These are phyloP conservation scores for Rousettus leschenaultii DNA, from an alignment of 2,113 vertebrate genomes.

Conservation along the genomic window DNA sequence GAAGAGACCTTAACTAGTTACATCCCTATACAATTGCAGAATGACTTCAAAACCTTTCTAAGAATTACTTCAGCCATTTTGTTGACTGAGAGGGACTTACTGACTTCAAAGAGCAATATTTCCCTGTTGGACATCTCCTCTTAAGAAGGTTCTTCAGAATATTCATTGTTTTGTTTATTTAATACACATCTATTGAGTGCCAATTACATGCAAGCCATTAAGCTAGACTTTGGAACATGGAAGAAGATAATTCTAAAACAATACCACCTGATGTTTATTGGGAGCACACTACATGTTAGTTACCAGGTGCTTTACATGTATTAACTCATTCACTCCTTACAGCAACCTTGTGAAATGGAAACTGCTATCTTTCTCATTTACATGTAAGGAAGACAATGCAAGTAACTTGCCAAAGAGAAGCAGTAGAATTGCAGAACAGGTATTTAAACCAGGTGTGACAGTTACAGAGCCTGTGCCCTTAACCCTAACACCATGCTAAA, in stretches of 20 bases:
- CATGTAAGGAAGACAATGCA: not conserved
- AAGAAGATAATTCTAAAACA: not conserved
- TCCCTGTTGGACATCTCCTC: not conserved
- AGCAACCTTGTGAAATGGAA: not conserved
- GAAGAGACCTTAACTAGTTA: not conserved
- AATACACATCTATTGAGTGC: not conserved
- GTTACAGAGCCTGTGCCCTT: not conserved
- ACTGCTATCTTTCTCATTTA: not conserved
- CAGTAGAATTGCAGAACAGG: not conserved
- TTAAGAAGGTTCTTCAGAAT: not conserved
- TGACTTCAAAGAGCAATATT: not conserved
- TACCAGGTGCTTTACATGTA: not conserved
- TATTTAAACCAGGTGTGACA: not conserved
- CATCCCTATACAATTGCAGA: not conserved
- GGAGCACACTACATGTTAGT: not conserved
- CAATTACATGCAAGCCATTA: not conserved
- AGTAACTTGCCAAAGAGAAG: not conserved
- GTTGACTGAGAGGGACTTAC: not conserved
- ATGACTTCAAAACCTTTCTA: not conserved
- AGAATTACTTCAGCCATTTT: not conserved
- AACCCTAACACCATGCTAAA: not conserved
- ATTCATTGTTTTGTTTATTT: conserved; percentile 13
- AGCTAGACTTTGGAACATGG: not conserved
- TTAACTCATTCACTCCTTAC: not conserved
- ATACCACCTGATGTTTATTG: not conserved